Evolutionary conservation across 2,797 vertebrate genomes (phyloP).

Genomic region (Garrulus glandarius): DNA sequence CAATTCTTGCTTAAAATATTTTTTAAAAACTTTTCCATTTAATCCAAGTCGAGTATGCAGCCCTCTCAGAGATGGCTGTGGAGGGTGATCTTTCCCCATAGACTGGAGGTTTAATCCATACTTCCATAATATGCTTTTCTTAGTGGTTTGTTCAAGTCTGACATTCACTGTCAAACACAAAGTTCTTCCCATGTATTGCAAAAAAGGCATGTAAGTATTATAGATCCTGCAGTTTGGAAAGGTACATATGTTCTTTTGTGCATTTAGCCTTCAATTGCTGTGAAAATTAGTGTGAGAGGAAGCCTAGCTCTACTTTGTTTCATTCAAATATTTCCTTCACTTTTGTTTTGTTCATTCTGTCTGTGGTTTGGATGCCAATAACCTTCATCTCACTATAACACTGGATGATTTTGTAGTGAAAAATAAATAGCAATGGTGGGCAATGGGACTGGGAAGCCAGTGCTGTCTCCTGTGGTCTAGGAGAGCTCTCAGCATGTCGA

Average conservation of each 20-base stretch:
- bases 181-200: neutral
- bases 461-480: neutral
- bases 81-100: no score
- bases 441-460: neutral
- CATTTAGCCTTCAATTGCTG: neutral
- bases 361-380: neutral
- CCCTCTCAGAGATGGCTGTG: neutral
- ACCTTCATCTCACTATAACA: neutral
- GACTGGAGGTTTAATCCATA: neutral
- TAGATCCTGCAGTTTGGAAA: neutral
- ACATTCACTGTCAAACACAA: fast-evolving
- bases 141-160: neutral
- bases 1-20: neutral
- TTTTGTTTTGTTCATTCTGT: neutral
- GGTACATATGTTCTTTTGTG: neutral
- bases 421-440: neutral
- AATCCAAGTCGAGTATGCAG: neutral
- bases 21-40: neutral
- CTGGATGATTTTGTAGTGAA: neutral
- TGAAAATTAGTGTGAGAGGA: neutral
- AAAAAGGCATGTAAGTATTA: neutral
- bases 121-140: neutral
- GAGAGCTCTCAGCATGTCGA: neutral
- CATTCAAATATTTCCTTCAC: neutral
- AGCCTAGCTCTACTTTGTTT: neutral